These are phyloP conservation scores for Parnassius mnemosyne DNA, from an alignment of 2,888 invertebrate genomes.

Conservation along the genomic window DNA sequence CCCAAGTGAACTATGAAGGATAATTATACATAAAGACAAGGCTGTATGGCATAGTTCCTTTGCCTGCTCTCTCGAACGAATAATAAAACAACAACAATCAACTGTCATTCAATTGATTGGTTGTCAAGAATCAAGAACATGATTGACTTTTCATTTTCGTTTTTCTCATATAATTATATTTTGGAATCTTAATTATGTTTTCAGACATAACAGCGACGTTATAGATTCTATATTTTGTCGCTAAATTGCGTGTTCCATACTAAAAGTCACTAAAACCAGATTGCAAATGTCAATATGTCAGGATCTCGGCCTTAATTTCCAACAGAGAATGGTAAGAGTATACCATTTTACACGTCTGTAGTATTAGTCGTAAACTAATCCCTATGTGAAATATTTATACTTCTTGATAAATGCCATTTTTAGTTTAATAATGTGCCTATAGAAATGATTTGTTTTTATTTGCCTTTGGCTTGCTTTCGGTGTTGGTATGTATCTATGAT, in stretches of 20 bases:
- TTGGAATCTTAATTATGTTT: slow-evolving; percentile 59
- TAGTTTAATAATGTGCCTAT: no score
- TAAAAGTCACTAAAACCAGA: slow-evolving; percentile 64
- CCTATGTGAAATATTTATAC: no score
- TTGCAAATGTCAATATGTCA: slow-evolving; percentile 81
- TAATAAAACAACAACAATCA: no score
- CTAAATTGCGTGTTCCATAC: slow-evolving; percentile 50
- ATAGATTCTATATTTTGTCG: slow-evolving; percentile 45
- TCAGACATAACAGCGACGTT: slow-evolving; percentile 44
- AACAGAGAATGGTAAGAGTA: slow-evolving; percentile 78
- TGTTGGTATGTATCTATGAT: slow-evolving; percentile 8
- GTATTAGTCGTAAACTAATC: slow-evolving; percentile 17
- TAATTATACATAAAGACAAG: no score
- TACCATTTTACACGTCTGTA: slow-evolving; percentile 37
- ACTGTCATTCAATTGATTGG: slow-evolving; percentile 33
- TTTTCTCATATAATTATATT: slow-evolving; percentile 32
- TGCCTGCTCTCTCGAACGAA: no score
- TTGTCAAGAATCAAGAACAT: slow-evolving; percentile 41
- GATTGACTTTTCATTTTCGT: slow-evolving; percentile 43
- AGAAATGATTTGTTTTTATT: slow-evolving; percentile 18
- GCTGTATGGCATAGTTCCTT: no score
- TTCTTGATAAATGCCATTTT: no score
- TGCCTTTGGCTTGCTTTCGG: slow-evolving; percentile 12
- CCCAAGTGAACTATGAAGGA: no score
- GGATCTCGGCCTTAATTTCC: slow-evolving; percentile 81